Evolutionary conservation across 2,888 invertebrate genomes (phyloP), one percentile per base, ranked within the genome.

Genomic region (Rhagium mordax): DNA sequence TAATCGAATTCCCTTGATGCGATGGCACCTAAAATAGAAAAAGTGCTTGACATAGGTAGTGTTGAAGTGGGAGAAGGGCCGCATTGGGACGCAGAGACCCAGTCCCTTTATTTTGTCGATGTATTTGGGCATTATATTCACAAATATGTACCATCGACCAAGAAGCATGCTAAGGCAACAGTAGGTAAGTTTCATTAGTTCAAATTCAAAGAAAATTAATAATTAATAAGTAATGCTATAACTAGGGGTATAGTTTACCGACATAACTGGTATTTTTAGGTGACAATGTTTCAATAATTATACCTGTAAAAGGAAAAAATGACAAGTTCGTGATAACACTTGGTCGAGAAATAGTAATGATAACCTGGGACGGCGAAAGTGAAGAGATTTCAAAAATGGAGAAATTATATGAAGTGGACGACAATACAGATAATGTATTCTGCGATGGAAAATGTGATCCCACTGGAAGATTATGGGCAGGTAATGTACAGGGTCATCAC

Each of bases 371-470:
- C 82, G 93, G 94, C 0, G 82, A 85, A 8, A 89, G 90, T n/a
- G 86, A 89, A 76, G 88, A 88, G 70, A 85, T 89, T 5, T 89
- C 89, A 33, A 87, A 90, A 5, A 81, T 90, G 0, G 87, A 89
- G 47, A 85, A 85, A 20, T 79, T 94, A 1, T 88, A 89, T 0
- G 91, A 91, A 79, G 91, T 94, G 4, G 92, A 92, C 81, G 91
- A 80, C 49, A 78, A 87, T 29, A 79, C 85, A 1, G 86, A 81
- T 3, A 93, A 93, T 84, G 89, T 94, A 81, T 90, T 95, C 83
- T 96, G 96, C 81, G 95, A 96, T 83, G 95, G 92, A 41, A 96
- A 96, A 87, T 93, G 93, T 48, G 95, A 95, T 85, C 91, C 92
- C 8, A 86, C 87, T 2, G 95, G 95, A 13, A 89, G 94, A 71